Evolutionary conservation across 2,113 vertebrate species (phyloP).

Genomic region (Catharus fuscescens): DNA sequence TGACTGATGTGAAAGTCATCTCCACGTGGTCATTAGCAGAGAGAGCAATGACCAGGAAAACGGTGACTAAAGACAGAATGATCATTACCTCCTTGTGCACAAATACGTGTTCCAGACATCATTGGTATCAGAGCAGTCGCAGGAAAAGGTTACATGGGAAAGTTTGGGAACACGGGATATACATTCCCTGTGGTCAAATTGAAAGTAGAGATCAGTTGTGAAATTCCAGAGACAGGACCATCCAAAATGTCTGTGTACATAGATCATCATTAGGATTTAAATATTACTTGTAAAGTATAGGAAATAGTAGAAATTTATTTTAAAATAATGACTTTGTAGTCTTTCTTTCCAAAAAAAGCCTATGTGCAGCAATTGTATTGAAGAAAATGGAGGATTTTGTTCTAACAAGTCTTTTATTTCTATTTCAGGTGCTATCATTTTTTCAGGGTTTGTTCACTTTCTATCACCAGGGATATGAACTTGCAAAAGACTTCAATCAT

Average conservation of each 20-base stretch:
- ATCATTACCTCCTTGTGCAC: not conserved
- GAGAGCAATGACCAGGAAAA: not conserved
- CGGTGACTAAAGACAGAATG: not conserved
- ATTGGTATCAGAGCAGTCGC: not conserved
- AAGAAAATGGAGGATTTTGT: not conserved
- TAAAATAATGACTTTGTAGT: not conserved
- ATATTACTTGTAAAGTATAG: not conserved
- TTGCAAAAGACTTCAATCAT: slow-evolving; percentile 97
- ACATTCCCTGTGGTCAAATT: not conserved
- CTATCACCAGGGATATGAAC: slow-evolving; percentile 97
- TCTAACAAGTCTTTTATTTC: slow-evolving; percentile 2
- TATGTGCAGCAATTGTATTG: not conserved
- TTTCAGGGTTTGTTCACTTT: slow-evolving; percentile 98
- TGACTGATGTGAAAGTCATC: not conserved
- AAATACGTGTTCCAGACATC: not conserved
- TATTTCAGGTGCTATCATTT: slow-evolving; percentile 92
- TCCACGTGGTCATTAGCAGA: not conserved
- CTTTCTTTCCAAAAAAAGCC: not conserved
- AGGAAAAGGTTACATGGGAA: not conserved
- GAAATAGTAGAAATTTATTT: not conserved
- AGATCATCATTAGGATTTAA: not conserved
- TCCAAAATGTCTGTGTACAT: not conserved
- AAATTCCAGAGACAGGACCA: not conserved
- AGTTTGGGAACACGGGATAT: not conserved
- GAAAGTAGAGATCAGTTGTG: not conserved